Evolutionary conservation across 53 echinoderm and acorn worm species (phyloP).

Genomic region (Temnopleurus reevesii): DNA sequence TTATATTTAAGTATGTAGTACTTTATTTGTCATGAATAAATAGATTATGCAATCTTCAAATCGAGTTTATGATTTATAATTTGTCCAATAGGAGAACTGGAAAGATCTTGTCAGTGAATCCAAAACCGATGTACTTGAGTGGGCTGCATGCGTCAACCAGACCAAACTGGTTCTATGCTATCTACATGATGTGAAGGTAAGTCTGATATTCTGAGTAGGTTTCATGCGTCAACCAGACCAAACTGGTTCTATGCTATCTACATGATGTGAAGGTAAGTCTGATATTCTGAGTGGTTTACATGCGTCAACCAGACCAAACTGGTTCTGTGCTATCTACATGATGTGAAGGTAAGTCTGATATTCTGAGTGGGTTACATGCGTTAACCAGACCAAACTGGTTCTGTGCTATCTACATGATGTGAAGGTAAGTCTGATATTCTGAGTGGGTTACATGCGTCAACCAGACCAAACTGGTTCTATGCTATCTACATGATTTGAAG

Average conservation of each 20-base stretch:
- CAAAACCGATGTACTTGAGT: slow-evolving; percentile 82
- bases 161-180: slow-evolving; percentile 86
- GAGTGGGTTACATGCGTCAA: no score
- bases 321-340: no score
- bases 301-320: no score
- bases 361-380: slow-evolving; percentile 89
- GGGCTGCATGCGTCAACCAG: slow-evolving; percentile 82
- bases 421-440: slow-evolving; percentile 72
- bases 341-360: slow-evolving; percentile 74
- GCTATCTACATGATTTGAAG: no score
- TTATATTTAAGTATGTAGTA: no score
- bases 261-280: slow-evolving; percentile 89
- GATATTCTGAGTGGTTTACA: no score
- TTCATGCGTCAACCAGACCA: slow-evolving; percentile 78
- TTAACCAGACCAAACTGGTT: slow-evolving; percentile 77
- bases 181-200: slow-evolving; percentile 92
- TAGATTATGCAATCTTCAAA: no score
- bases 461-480: no score
- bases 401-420: slow-evolving; percentile 83
- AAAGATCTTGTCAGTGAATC: slow-evolving; percentile 80
- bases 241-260: slow-evolving; percentile 81
- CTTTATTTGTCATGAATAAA: no score
- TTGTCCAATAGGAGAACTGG: slow-evolving; percentile 32
- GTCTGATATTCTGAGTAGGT: slow-evolving; percentile 86
- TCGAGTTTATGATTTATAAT: no score